Percentiles rank a stretch among this genome's conserved stretches.
Evolutionary conservation across 2,888 invertebrate genomes (phyloP).

Genomic region (Chrysopilus asiliformis): DNA sequence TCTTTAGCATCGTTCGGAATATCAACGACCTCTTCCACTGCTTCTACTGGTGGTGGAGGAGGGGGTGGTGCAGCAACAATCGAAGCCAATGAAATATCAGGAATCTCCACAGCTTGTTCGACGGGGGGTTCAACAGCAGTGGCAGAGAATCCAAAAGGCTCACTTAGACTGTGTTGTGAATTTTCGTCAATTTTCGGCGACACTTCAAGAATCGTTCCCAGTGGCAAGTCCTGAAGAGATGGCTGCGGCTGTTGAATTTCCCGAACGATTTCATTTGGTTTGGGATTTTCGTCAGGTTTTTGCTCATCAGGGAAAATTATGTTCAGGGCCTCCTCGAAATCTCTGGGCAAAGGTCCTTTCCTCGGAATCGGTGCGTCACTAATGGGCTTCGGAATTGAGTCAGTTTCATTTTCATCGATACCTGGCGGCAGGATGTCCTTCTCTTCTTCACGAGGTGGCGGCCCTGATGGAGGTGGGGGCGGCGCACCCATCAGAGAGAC

Average conservation of each 20-base stretch:
- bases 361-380: constrained; percentile 34
- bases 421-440: constrained; percentile 33
- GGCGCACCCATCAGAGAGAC: constrained; percentile 32
- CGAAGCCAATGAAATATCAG: background rate
- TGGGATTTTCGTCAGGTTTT: constrained; percentile 19
- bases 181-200: constrained; percentile 14
- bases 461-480: constrained; percentile 32
- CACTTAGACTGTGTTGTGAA: constrained; percentile 25
- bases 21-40: constrained; percentile 7
- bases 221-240: no score
- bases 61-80: constrained; percentile 11
- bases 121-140: background rate
- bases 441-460: constrained; percentile 22
- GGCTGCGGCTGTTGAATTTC: background rate
- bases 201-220: background rate
- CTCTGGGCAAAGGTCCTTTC: constrained; percentile 41
- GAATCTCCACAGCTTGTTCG: background rate
- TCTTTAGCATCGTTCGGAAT: background rate
- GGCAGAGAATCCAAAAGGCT: constrained; percentile 18
- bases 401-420: constrained; percentile 33
- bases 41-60: constrained; percentile 10
- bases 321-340: constrained; percentile 45
- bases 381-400: constrained; percentile 35
- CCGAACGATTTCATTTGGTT: background rate
- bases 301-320: constrained; percentile 44